phyloP scores from a whole-genome alignment of 2,888 invertebrate species.

The Caenorhabditis afra region DNA sequence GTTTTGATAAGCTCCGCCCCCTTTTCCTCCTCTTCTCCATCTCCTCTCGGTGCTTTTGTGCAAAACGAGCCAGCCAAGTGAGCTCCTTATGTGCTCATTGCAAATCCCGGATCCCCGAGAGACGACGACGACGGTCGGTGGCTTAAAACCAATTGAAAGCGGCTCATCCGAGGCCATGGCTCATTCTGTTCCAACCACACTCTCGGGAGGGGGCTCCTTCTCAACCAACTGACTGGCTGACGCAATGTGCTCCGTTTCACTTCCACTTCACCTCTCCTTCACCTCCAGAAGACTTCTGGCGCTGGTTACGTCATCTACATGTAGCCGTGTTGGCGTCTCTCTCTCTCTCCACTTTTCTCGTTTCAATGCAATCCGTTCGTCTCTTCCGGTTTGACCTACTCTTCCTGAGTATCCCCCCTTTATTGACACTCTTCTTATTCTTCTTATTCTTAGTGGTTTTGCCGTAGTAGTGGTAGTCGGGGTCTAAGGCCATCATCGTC shows the following conservation, averaged over 20 bases:
- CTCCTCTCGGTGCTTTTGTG: too few species aligned
- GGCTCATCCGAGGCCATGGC: not conserved
- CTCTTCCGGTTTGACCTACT: slow-evolving; percentile 24
- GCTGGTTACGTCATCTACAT: slow-evolving; percentile 3
- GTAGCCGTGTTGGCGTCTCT: not conserved
- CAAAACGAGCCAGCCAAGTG: too few species aligned
- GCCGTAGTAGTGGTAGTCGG: too few species aligned
- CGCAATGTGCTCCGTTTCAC: not conserved
- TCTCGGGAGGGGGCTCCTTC: not conserved
- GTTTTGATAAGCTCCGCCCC: too few species aligned
- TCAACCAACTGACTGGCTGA: too few species aligned
- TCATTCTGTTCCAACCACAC: not conserved
- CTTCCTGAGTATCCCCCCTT: not conserved
- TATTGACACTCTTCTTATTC: slow-evolving; percentile 26
- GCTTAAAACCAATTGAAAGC: not conserved
- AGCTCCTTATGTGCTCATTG: not conserved
- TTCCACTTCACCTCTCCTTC: not conserved
- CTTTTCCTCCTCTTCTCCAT: too few species aligned
- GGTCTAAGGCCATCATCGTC: too few species aligned
- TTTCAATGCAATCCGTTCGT: not conserved
- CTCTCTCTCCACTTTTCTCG: not conserved
- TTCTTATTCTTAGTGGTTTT: too few species aligned
- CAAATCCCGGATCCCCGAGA: not conserved
- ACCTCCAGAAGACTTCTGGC: too few species aligned
- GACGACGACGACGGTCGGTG: too few species aligned